phyloP scores from a whole-genome alignment of 2,113 vertebrate genomes.

The Melanotaenia duboulayi region DNA sequence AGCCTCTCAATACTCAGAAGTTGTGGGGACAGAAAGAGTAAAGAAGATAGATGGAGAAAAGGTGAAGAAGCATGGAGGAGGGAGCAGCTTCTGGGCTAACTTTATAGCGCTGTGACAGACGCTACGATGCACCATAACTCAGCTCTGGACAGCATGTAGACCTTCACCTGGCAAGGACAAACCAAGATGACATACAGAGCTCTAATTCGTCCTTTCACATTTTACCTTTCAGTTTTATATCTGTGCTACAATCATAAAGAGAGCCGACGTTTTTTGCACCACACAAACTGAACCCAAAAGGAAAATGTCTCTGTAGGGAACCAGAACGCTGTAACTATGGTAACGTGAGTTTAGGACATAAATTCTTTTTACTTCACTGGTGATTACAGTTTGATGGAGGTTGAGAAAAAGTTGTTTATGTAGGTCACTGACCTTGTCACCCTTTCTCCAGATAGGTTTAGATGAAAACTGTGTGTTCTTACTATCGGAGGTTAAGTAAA shows the following conservation, averaged over 20 bases:
- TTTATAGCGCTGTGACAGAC: constrained; percentile 33
- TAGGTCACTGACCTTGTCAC: constrained; percentile 18
- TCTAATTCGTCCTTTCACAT: neutral
- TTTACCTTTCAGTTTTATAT: neutral
- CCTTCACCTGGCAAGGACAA: constrained; percentile 13
- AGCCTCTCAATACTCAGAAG: neutral
- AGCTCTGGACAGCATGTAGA: constrained; percentile 9
- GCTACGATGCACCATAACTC: constrained; percentile 33
- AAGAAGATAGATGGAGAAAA: neutral
- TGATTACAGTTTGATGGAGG: constrained; percentile 10
- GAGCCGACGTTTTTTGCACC: neutral
- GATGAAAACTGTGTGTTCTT: no score
- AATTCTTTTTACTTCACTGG: constrained; percentile 1
- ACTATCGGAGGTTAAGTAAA: no score
- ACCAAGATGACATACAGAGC: constrained; percentile 15
- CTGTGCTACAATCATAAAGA: neutral
- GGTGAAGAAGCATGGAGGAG: constrained; percentile 10
- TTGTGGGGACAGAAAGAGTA: neutral
- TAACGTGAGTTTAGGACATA: neutral
- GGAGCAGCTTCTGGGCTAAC: neutral
- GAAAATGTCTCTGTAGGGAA: neutral
- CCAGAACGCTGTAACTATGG: neutral
- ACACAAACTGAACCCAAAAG: neutral
- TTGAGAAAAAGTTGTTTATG: neutral
- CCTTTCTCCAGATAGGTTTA: neutral